Conservation (phyloP, 2,797 vertebrate species). For the Danio albolineatus region DNA sequence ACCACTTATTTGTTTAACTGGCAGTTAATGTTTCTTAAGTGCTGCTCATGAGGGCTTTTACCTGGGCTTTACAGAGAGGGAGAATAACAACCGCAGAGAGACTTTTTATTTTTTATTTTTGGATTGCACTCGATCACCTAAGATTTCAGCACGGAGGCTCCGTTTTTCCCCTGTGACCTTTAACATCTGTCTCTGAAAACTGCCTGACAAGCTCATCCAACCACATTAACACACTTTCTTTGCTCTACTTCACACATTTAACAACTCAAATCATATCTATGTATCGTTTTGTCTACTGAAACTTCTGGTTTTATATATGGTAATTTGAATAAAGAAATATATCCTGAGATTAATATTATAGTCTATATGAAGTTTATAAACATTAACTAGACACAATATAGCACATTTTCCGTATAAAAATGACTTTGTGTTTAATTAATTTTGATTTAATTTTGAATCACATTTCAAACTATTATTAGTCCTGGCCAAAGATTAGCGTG, state of each 20-base stretch:
- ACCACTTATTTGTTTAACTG: conserved; percentile 36
- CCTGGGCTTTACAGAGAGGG: conserved; percentile 9
- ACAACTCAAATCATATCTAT: no score
- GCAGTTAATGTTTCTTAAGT: conserved; percentile 26
- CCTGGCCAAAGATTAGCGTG: no score
- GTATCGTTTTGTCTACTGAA: no score
- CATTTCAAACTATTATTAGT: no score
- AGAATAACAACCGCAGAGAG: not conserved
- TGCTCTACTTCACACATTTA: conserved; percentile 11
- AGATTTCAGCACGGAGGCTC: conserved; percentile 10
- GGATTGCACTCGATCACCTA: conserved; percentile 21
- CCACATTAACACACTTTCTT: conserved; percentile 2
- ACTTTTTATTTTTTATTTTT: conserved; percentile 13
- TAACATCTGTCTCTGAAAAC: conserved; percentile 39
- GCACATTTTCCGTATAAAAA: no score
- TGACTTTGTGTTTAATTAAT: no score
- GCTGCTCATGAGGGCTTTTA: conserved; percentile 6
- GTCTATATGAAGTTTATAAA: no score
- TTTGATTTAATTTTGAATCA: no score
- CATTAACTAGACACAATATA: no score
- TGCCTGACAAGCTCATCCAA: conserved; percentile 14
- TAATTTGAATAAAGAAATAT: no score
- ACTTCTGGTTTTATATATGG: no score
- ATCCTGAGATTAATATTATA: no score
- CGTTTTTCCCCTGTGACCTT: conserved; percentile 7